Evolutionary conservation across 2,888 invertebrate species (phyloP).

Genomic region (Theretra japonica): DNA sequence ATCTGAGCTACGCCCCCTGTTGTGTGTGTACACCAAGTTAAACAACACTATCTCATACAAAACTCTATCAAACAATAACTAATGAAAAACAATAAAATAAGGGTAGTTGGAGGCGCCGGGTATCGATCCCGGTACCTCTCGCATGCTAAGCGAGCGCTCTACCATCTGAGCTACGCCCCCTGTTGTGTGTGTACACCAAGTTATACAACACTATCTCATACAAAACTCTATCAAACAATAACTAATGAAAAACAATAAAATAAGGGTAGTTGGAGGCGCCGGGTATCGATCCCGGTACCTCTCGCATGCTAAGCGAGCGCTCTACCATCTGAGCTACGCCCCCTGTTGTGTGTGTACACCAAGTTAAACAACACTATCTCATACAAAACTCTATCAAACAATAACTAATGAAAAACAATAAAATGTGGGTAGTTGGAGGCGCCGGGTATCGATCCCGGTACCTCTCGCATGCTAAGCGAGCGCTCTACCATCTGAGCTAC

Average conservation of each 20-base stretch:
- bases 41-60: background rate
- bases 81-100: slow-evolving; percentile 6
- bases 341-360: slow-evolving; percentile 48
- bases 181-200: background rate
- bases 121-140: slow-evolving; percentile 83
- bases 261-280: slow-evolving; percentile 74
- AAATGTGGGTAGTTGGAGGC: slow-evolving; percentile 65
- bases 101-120: slow-evolving; percentile 33
- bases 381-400: background rate
- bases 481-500: slow-evolving; percentile 85
- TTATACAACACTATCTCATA: background rate
- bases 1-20: slow-evolving; percentile 82
- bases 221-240: background rate
- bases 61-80: background rate
- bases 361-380: slow-evolving; percentile 8
- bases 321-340: slow-evolving; percentile 86
- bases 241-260: slow-evolving; percentile 5
- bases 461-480: slow-evolving; percentile 85
- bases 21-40: slow-evolving; percentile 7
- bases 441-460: slow-evolving; percentile 85
- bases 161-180: slow-evolving; percentile 70
- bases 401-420: slow-evolving; percentile 19
- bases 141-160: slow-evolving; percentile 85
- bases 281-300: slow-evolving; percentile 85
- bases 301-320: slow-evolving; percentile 85